Evolutionary conservation across 2,888 invertebrate genomes (phyloP), one percentile per base, ranked within the genome.

Genomic region (Tromatobia lineatoria): DNA sequence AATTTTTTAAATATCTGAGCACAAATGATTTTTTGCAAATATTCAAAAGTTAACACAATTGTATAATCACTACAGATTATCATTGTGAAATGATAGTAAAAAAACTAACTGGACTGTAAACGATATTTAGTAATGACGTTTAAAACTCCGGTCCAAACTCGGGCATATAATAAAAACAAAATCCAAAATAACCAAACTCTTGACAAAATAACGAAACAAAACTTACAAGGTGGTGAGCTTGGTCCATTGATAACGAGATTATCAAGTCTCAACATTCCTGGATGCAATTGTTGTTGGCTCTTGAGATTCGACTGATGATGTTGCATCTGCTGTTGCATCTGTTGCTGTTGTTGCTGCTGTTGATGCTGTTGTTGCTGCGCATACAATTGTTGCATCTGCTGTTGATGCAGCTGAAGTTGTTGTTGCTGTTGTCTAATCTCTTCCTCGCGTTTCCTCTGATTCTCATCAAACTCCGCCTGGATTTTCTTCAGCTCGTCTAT

Each of bases 401-500:
- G 94, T 91, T 82, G 94, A 85, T 87, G 94, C 92, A 87, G 90
- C 93, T 52, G 95, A 94, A 38, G 95, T 92, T 88, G 94, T 83
- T 85, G 89, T 91, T 80, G 94, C 91, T 94, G 91, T 15, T 92
- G 94, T 91, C 94, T 94, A 88, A 94, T 88, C 85, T 94, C 94
- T 76, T 94, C 94, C 69, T 94, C 94, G 77, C 94, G 94, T 74
- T 94, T 94, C 85, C 94, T 94, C 86, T 95, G 94, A 69, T 91
- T 94, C n/a, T 95, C 95, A 85, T 95, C 95, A 74, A 94, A 94
- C 85, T 95, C 95, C 11, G 94, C 91, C 86, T 95, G 95, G 54
- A 95, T 95, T 71, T 94, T 93, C 79, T 95, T 94, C 71, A 95
- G 93, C 74, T 95, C 95, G 64, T 95, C 95, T 38, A 95, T 94